Evolutionary conservation across 2,888 invertebrate species (phyloP), one percentile per base, ranked within the genome.

Genomic region (Stenurella melanura): DNA sequence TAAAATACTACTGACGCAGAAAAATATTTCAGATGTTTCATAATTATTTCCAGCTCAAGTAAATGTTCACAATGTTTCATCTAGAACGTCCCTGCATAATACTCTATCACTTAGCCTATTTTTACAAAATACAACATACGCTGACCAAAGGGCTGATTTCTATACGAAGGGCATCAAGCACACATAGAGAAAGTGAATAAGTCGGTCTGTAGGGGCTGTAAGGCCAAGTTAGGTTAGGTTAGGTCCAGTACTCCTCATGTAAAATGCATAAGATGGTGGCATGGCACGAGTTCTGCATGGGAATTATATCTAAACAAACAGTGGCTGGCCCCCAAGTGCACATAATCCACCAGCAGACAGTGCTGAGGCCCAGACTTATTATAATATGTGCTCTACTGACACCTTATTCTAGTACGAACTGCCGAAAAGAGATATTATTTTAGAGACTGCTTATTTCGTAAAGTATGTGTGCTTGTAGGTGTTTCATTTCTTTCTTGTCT

Each of bases 261-360:
- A 92, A 92, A 92, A 93, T 92, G 92, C 92, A 92, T 92, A 92
- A 92, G 92, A 91, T 91, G 89, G 88, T 87, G 86, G 83, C 84
- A 82, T 79, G 85, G 87, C 86, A 89, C 89, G 89, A 88, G 87
- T 86, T 86, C 89, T 88, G 89, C 89, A 90, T 90, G 87, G 89
- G 87, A 90, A 90, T 89, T 89, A 89, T 89, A 88, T 87, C 89
- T 89, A 89, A 89, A 89, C 89, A 89, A 89, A 89, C 88, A 83
- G 77, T 64, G 80, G 68, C 74, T 67, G 71, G 74, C 73, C 75
- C 71, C 66, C 19, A 17, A 71, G 75, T 75, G 75, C 75, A 75
- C 71, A 75, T 75, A 75, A 75, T 75, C 75, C 75, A 56, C 57
- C 69, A 54, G 63, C 42, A 66, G 74, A 74, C 69, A 21, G 67